Percentiles rank a stretch among this genome's conserved stretches.
Evolutionary conservation across 2,113 vertebrate species (phyloP).

Genomic region (rabbit (Oryctolagus cuniculus)): DNA sequence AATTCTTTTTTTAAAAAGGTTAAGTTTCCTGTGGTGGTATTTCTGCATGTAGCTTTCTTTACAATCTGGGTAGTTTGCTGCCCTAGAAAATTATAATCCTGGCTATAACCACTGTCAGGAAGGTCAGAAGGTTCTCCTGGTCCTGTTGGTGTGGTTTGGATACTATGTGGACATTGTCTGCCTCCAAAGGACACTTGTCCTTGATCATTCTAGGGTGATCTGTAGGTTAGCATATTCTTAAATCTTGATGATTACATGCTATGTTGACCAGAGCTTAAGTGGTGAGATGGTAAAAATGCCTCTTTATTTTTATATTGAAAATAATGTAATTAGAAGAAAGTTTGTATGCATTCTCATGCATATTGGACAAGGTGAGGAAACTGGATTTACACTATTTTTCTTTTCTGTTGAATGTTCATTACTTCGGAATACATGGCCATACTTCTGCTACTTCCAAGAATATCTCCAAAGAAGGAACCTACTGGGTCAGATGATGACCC

Average conservation of each 20-base stretch:
- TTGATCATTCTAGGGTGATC: not conserved
- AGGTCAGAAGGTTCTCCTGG: not conserved
- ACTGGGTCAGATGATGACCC: not conserved
- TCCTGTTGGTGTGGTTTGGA: not conserved
- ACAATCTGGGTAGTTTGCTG: not conserved
- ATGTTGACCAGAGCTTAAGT: not conserved
- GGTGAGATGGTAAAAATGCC: slow-evolving; percentile 3
- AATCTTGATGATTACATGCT: not conserved
- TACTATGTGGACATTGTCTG: not conserved
- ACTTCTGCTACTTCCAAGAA: not conserved
- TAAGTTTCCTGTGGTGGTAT: not conserved
- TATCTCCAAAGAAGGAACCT: not conserved
- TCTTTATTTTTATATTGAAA: not conserved
- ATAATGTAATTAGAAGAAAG: not conserved
- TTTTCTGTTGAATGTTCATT: not conserved
- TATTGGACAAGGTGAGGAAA: slow-evolving; percentile 22
- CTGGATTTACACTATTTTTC: not conserved
- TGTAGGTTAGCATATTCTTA: not conserved
- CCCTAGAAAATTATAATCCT: not conserved
- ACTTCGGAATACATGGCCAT: not conserved
- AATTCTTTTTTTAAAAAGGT: not conserved
- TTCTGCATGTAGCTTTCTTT: not conserved
- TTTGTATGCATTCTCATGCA: not conserved
- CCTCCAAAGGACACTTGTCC: not conserved
- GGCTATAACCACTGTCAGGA: not conserved